phyloP scores from a whole-genome alignment of 2,888 invertebrate genomes.

The Ichneumoninae sp. region DNA sequence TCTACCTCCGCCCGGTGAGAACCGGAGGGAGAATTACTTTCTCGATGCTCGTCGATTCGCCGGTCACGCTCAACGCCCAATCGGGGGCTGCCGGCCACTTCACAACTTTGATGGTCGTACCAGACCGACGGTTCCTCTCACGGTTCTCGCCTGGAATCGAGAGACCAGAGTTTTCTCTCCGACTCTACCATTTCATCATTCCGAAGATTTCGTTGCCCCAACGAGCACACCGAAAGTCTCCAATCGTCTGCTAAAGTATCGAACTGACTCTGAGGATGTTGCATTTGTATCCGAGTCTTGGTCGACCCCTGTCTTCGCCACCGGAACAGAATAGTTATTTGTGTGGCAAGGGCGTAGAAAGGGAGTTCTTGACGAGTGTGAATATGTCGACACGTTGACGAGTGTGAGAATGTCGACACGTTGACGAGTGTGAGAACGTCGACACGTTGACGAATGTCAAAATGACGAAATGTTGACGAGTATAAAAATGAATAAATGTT shows the following conservation, averaged over 20 bases:
- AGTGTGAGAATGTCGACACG: no score
- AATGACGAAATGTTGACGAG: no score
- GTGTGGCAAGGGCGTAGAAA: no score
- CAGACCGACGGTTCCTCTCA: constrained; percentile 6
- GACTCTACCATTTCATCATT: constrained; percentile 12
- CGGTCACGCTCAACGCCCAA: constrained; percentile 50
- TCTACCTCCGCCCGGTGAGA: constrained; percentile 38
- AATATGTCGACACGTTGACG: no score
- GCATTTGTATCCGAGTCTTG: background rate
- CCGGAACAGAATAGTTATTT: background rate
- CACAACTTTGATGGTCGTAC: constrained; percentile 29
- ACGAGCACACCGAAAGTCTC: background rate
- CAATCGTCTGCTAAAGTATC: background rate
- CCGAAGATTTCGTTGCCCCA: constrained; percentile 1
- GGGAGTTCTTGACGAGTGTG: no score
- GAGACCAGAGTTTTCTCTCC: background rate
- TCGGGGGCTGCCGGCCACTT: constrained; percentile 21
- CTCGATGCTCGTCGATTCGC: constrained; percentile 59
- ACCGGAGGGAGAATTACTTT: constrained; percentile 44
- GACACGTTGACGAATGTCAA: no score
- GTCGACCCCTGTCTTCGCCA: background rate
- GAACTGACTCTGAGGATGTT: background rate
- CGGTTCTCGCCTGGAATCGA: constrained; percentile 13
- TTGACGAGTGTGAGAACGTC: no score
- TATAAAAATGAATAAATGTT: no score